Percentiles rank a stretch among this genome's conserved stretches.
These are phyloP conservation scores for Leucoraja ocellata DNA, from an alignment of 2,797 vertebrate genomes.

Conservation along the genomic window DNA sequence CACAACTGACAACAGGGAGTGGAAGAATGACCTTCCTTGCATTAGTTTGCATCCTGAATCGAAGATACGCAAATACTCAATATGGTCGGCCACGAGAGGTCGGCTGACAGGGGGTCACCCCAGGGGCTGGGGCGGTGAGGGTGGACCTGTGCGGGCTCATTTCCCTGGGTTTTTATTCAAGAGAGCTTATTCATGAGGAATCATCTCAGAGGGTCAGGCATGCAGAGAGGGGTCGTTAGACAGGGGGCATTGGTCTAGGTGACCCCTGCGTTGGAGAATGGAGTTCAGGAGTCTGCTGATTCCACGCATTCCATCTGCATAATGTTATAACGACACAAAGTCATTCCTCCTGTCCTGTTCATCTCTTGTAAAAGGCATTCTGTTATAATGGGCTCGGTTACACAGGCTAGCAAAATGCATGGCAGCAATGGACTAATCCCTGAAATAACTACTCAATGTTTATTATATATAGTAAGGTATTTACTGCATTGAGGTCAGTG, in stretches of 20 bases:
- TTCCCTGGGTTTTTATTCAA: background rate
- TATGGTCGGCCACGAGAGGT: background rate
- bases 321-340: background rate
- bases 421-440: background rate
- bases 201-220: background rate
- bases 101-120: too few species aligned
- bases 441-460: background rate
- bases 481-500: background rate
- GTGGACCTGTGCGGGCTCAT: background rate
- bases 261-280: background rate
- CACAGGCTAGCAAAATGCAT: background rate
- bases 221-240: background rate
- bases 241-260: background rate
- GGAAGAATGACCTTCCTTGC: too few species aligned
- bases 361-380: background rate
- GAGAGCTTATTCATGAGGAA: constrained; percentile 9
- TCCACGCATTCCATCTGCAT: background rate
- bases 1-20: background rate
- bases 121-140: background rate
- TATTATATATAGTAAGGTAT: background rate
- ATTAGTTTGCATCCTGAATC: background rate
- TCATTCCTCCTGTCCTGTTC: background rate
- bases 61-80: background rate
- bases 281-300: background rate
- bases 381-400: background rate